Evolutionary conservation across 2,888 invertebrate genomes (phyloP).

Genomic region (Cancer borealis): DNA sequence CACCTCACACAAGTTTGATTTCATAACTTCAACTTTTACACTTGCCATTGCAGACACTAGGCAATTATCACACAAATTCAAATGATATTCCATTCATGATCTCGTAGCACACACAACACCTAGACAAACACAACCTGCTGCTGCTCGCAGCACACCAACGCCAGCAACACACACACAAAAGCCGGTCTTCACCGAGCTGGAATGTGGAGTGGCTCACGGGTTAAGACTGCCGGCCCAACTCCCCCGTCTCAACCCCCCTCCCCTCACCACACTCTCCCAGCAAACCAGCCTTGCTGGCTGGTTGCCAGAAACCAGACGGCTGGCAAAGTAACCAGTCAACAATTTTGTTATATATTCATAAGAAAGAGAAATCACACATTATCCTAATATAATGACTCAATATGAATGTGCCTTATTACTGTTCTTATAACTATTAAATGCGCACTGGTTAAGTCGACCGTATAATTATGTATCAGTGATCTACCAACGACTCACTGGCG

Average conservation of each 20-base stretch:
- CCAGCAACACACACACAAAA: conserved; percentile 21
- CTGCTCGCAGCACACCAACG: conserved; percentile 1
- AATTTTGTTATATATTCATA: neutral
- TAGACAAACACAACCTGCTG: neutral
- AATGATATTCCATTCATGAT: neutral
- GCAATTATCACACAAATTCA: neutral
- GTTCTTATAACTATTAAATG: too few relatives aligned
- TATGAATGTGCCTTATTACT: too few relatives aligned
- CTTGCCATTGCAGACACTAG: neutral
- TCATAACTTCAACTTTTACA: neutral
- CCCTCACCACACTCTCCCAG: conserved; percentile 33
- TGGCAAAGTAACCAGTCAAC: neutral
- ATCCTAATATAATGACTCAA: too few relatives aligned
- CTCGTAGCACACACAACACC: conserved; percentile 18
- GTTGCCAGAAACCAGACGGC: conserved; percentile 32
- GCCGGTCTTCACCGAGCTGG: conserved; percentile 66
- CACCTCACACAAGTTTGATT: neutral
- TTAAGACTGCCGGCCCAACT: conserved; percentile 62
- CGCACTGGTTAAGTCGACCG: too few relatives aligned
- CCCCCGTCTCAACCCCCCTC: conserved; percentile 9
- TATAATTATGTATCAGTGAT: neutral
- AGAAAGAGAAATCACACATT: neutral
- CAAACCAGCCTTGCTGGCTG: neutral
- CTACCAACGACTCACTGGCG: neutral
- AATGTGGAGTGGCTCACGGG: conserved; percentile 73